phyloP scores from a whole-genome alignment of 2,797 vertebrate species.

The Nothura maculosa region DNA sequence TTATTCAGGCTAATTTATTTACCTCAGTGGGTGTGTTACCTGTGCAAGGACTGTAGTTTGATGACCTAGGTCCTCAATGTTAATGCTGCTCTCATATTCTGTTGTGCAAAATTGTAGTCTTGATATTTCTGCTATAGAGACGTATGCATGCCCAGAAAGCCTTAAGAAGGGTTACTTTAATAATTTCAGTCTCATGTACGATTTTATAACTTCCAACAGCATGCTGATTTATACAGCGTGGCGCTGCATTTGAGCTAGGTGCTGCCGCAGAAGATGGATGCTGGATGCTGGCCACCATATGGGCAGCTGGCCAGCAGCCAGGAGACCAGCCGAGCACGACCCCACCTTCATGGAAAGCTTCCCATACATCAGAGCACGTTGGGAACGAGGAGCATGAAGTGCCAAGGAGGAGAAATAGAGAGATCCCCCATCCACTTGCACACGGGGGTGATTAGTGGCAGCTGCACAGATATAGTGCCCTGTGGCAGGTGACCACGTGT shows the following conservation, averaged over 20 bases:
- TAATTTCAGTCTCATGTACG: not conserved
- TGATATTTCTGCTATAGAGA: not conserved
- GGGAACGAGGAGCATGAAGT: not conserved
- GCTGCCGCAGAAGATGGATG: slow-evolving; percentile 30
- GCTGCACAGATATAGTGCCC: not conserved
- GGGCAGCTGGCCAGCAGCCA: not conserved
- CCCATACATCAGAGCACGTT: not conserved
- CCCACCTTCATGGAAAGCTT: not conserved
- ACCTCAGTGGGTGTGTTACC: not conserved
- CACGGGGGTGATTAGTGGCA: not conserved
- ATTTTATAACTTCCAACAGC: not conserved
- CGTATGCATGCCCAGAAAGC: not conserved
- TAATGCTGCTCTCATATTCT: not conserved
- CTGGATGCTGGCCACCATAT: slow-evolving; percentile 50
- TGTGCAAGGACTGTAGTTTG: not conserved
- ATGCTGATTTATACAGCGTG: not conserved
- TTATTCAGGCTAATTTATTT: not conserved
- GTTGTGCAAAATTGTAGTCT: not conserved
- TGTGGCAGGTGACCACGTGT: not conserved
- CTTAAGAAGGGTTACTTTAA: not conserved
- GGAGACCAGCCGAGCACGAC: not conserved
- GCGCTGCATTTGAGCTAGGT: not conserved
- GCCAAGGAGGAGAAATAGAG: not conserved
- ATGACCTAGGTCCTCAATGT: not conserved
- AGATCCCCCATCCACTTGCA: rapidly evolving